Evolutionary conservation across 1,140 invertebrate genomes (phyloP).

Genomic region (Pristionchus pacificus): DNA sequence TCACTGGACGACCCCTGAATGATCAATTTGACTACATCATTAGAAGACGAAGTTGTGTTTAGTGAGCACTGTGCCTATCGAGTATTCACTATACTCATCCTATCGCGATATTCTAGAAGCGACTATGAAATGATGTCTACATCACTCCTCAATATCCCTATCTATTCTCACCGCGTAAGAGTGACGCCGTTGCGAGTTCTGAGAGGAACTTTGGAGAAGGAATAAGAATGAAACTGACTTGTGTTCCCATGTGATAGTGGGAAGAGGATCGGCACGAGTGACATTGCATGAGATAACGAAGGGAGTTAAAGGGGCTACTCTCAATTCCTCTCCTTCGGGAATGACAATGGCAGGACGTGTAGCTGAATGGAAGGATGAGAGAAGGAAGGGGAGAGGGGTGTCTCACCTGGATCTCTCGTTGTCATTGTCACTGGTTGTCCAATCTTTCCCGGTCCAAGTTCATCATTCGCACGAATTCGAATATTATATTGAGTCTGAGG

Average conservation of each 20-base stretch:
- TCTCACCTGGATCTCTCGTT: conserved; percentile 44
- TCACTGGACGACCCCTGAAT: conserved; percentile 43
- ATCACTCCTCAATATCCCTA: too few relatives aligned
- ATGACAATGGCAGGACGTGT: conserved; percentile 44
- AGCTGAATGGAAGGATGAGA: conserved; percentile 28
- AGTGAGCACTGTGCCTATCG: too few relatives aligned
- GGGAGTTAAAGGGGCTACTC: conserved; percentile 43
- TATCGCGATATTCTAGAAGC: too few relatives aligned
- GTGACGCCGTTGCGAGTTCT: too few relatives aligned
- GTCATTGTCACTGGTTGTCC: conserved; percentile 50
- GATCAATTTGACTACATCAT: background rate
- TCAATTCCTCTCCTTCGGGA: conserved; percentile 48
- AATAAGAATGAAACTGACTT: conserved; percentile 17
- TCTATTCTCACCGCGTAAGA: too few relatives aligned
- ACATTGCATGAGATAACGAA: conserved; percentile 51
- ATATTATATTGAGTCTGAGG: conserved; percentile 51
- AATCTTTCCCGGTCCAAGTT: conserved; percentile 50
- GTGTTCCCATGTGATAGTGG: conserved; percentile 39
- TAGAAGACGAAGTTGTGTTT: background rate
- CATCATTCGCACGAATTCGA: conserved; percentile 53
- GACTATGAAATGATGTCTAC: too few relatives aligned
- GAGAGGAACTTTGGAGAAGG: too few relatives aligned
- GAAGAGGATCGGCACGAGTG: conserved; percentile 49
- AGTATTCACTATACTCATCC: too few relatives aligned
- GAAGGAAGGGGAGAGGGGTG: background rate